Evolutionary conservation across 2,888 invertebrate genomes (phyloP).

Genomic region (Hetaerina titia): DNA sequence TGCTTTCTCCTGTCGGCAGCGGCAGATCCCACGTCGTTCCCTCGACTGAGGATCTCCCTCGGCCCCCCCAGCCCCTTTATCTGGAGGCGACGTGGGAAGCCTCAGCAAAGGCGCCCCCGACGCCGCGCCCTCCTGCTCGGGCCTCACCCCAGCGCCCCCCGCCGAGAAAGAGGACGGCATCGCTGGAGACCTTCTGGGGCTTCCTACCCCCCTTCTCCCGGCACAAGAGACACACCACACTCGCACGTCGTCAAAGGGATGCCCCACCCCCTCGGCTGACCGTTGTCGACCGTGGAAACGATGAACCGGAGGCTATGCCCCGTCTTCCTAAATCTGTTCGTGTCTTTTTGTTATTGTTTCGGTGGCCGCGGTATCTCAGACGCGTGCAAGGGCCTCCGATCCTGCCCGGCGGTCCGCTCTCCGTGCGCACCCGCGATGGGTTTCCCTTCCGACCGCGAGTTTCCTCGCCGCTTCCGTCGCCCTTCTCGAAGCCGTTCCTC

Average conservation of each 20-base stretch:
- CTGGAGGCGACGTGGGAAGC: conserved; percentile 57
- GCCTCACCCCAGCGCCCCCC: conserved; percentile 49
- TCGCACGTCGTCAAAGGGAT: background rate
- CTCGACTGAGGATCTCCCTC: conserved; percentile 37
- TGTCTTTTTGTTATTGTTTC: too few species aligned
- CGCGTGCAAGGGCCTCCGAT: background rate
- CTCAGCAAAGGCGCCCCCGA: conserved; percentile 61
- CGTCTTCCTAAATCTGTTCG: background rate
- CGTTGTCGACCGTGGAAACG: background rate
- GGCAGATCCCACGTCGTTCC: conserved; percentile 39
- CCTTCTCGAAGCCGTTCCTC: background rate
- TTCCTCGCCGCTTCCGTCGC: background rate
- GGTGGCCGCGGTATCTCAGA: background rate
- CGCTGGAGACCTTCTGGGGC: background rate
- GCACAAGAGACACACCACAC: background rate
- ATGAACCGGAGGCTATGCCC: background rate
- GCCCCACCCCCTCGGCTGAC: background rate
- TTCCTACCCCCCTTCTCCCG: background rate
- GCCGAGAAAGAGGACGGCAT: conserved; percentile 45
- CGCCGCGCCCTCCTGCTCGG: conserved; percentile 50
- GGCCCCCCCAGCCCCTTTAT: conserved; percentile 59
- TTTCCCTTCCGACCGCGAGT: background rate
- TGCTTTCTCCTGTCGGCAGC: conserved; percentile 11
- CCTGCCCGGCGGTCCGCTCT: background rate
- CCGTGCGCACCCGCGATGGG: background rate